Evolutionary conservation across 2,888 invertebrate species (phyloP), one percentile per base, ranked within the genome.

Genomic region (Diogma glabrata): DNA sequence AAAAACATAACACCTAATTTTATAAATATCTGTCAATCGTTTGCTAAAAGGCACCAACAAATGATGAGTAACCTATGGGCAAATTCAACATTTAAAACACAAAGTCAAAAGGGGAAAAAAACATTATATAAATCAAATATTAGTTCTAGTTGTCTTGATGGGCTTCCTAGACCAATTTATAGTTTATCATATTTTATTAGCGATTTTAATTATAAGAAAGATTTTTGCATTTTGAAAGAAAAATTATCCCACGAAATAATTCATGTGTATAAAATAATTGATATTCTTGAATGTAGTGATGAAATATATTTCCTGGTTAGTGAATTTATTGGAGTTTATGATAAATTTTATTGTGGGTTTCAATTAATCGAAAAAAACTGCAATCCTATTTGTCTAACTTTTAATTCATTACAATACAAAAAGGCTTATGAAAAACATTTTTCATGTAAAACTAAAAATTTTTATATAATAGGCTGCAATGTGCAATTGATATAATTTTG

Each of bases 1-100:
- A 38, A 38, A 38, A 38, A 38, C 19, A 38, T 16, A 38, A 19
- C 38, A 6, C 38, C 14, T 16, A 38, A 38, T 16, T 38, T 38
- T 16, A 38, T 16, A 38, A 38, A 38, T 16, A 16, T 38, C 14
- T 38, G 38, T 16, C 38, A 38, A 38, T 16, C 38, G 38, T 38
- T 38, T 9, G 38, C 38, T 38, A 38, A 38, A 38, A 14, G 38
- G 38, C 38, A 38, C 16, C 38, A 38, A 38, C 38, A 38, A 38
- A 38, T 38, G 38, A 38, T 38, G 38, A 19, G 38, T 38, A 38
- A 16, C 19, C 17, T 38, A 9, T 38, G 17, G 38, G 14, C 16
- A 14, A 9, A 38, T 16, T 38, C 38, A 38, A 38, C 14, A 2
- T 38, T 38, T 38, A 16, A 2, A 16, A 5, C 38, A 12, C 7